Base-by-base conservation (phyloP, 2,888 invertebrate genomes). In the Ormyrus rosae region DNA sequence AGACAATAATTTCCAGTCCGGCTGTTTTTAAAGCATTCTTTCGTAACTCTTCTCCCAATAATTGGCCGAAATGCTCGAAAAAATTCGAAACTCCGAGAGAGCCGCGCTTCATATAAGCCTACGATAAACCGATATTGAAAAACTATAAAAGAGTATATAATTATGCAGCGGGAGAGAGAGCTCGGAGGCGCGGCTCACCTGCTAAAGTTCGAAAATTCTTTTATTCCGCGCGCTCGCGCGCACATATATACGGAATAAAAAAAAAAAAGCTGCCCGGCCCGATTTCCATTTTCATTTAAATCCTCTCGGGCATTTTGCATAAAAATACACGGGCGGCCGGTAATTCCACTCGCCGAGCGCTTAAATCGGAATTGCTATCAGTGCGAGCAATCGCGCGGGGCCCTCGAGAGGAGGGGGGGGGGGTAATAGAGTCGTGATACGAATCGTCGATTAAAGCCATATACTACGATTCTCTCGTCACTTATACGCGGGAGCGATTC, bases 391-490 rank as follows among this genome's bases (percentile, higher is more conserved):
- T 74, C 81, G 34, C 34, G 34, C 34, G 34, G 34, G 34, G 34
- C 4, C 34, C 34, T 34, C 34, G 34, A 34, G 34, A 34, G 34
- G 65, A 4, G 19, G 19, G 19, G 19, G 19, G 19, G 61, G 69
- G 70, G 53, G 77, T 84, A 86, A 85, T 85, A 81, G 84, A 83
- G 71, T 80, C 73, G 81, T 78, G 84, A 85, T 85, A 84, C 78
- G 81, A 84, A 85, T 86, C 84, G 83, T 64, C 84, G 82, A 86
- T 85, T 84, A 84, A 84, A 85, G 72, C 81, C 75, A 58, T 78
- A 73, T 55, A 63, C 70, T 70, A 65, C 58, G 79, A 74, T 74
- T 74, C 74, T 69, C 79, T 81, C 76, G 69, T 73, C 81, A 60
- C 76, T 73, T 74, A 61, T 74, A 51, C 64, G 53, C 34, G 34